These are phyloP conservation scores for Trichomalopsis sarcophagae DNA, from an alignment of 1,140 invertebrate genomes.

Conservation along the genomic window DNA sequence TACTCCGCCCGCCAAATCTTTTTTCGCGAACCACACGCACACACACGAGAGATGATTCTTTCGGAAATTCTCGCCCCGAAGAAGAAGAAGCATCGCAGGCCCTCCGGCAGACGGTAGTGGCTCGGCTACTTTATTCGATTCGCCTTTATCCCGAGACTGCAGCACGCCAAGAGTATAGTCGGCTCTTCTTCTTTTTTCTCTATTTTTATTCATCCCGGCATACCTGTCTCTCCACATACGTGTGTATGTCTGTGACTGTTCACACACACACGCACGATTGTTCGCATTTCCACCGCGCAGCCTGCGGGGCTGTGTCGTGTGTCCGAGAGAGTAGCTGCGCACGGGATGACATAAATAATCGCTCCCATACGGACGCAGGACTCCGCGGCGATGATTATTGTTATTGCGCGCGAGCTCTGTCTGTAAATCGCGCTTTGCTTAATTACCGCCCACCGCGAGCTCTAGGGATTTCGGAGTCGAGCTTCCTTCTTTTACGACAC, in stretches of 20 bases:
- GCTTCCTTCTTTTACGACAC: neutral
- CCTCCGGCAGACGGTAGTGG: neutral
- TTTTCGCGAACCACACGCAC: neutral
- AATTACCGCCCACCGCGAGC: neutral
- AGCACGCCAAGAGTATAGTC: too few relatives aligned
- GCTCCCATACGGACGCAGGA: neutral
- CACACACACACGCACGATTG: neutral
- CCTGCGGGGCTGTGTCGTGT: neutral
- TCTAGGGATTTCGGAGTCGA: neutral
- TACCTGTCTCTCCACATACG: neutral
- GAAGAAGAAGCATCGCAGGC: neutral
- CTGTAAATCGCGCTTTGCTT: neutral
- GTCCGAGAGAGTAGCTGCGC: neutral
- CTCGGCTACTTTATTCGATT: slow-evolving; percentile 25
- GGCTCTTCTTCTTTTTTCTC: neutral
- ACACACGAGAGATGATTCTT: neutral
- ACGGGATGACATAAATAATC: slow-evolving; percentile 6
- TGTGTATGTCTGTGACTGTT: too few relatives aligned
- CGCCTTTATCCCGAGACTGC: slow-evolving; percentile 6
- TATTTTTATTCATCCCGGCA: neutral
- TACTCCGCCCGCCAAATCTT: slow-evolving; percentile 7
- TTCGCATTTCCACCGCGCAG: neutral
- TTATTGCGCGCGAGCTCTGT: neutral
- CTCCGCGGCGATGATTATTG: neutral
- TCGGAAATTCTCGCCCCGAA: neutral